These are phyloP conservation scores for Philonicus albiceps DNA, from an alignment of 2,888 invertebrate genomes.

Conservation along the genomic window DNA sequence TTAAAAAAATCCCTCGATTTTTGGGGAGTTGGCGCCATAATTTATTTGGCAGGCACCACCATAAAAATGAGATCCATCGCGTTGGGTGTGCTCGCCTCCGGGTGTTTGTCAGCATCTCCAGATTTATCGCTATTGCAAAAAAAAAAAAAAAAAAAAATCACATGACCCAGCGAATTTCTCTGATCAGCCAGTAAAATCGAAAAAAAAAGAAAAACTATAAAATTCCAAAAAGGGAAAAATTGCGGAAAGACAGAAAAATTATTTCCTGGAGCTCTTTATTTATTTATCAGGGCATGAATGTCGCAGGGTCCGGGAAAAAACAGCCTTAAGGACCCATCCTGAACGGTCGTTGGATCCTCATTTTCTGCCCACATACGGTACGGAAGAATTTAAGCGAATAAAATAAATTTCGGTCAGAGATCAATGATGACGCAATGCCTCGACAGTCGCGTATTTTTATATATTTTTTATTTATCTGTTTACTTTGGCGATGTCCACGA, in stretches of 20 bases:
- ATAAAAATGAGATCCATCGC: constrained; percentile 9
- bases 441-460: background rate
- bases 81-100: constrained; percentile 13
- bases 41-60: background rate
- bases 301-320: background rate
- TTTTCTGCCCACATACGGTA: background rate
- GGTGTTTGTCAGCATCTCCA: constrained; percentile 27
- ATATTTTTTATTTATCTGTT: background rate
- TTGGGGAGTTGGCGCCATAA: constrained; percentile 21
- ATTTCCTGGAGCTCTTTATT: background rate
- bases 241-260: background rate
- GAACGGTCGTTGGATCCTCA: background rate
- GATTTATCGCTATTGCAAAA: background rate
- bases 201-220: background rate
- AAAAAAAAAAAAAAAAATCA: background rate
- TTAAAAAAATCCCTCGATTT: background rate
- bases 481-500: background rate
- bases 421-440: background rate
- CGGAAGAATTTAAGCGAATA: background rate
- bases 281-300: background rate
- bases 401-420: background rate
- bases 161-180: background rate
- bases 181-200: background rate
- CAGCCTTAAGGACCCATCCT: background rate
- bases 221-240: background rate